Base-by-base conservation (phyloP, 2,888 invertebrate genomes). In the Acrobasis repandana region DNA sequence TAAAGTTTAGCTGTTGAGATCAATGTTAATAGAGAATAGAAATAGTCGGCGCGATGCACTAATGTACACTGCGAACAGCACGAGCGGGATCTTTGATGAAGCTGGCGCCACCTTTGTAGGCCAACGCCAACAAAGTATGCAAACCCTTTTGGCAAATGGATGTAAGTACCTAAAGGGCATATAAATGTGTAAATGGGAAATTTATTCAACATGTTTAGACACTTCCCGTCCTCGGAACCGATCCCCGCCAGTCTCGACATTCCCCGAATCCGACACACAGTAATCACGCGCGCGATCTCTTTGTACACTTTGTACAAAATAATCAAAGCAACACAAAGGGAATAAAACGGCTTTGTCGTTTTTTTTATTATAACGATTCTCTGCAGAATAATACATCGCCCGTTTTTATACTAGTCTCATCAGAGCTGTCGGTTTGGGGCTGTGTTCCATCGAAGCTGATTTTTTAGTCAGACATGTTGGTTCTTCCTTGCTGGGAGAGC, bases 271-370 rank as follows among this genome's bases (percentile, higher is more conserved):
- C 54, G 54, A 38, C 14, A 38, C 52, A 18, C 38, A 14, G 43
- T 36, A 38, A 54, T 54, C 54, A 38, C 38, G 38, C 54, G 54
- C 14, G 2, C 54, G 18, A 54, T 54, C 54, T 54, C 54, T 54
- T 54, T 54, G 54, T 54, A 36, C 14, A 52, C 51, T 43, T 43
- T 54, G 54, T 54, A 54, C 38, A 6, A 57, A 57, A 57, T 57
- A 57, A 57, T 57, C 28, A 47, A 15, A 47, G 33, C 33, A 15
- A n/a, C 56, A 57, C 56, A 57, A 57, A 57, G 47, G 58, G 34
- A 49, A 58, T 58, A 58, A 48, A 49, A 56, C 28, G 48, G 34
- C 48, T 58, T 48, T 58, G 47, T 36, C 18, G 38, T 38, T 54
- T 0, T 33, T 47, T 49, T 58, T 58, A 58, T 47, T 57, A 48